Evolutionary conservation across 1,140 invertebrate species (phyloP).

Genomic region (Araneus ventricosus): DNA sequence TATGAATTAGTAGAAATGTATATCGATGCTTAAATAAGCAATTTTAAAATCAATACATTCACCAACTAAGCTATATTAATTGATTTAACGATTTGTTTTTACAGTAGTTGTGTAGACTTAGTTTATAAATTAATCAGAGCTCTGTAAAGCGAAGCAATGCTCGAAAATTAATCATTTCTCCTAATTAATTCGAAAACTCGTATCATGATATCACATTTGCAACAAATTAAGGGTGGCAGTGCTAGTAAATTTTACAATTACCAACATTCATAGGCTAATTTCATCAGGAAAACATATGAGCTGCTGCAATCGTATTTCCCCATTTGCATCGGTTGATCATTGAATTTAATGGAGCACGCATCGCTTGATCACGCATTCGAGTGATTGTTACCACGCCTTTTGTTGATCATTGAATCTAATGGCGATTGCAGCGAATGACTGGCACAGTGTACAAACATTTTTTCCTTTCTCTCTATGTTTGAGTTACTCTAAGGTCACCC

Average conservation of each 20-base stretch:
- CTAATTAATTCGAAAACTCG: neutral
- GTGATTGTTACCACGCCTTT: neutral
- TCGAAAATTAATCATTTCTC: neutral
- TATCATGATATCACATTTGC: neutral
- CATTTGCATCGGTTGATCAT: slow-evolving; percentile 25
- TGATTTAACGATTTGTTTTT: too few relatives aligned
- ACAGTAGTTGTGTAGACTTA: too few relatives aligned
- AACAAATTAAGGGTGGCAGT: neutral
- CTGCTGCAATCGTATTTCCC: neutral
- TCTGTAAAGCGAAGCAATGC: neutral
- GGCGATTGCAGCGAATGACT: neutral
- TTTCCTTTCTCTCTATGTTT: neutral
- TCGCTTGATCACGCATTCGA: neutral
- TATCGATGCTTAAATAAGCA: too few relatives aligned
- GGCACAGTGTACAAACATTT: neutral
- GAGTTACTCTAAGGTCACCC: too few relatives aligned
- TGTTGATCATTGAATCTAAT: slow-evolving; percentile 26
- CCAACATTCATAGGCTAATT: neutral
- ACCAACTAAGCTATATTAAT: too few relatives aligned
- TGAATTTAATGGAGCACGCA: slow-evolving; percentile 34
- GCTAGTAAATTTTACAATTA: neutral
- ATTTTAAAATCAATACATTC: too few relatives aligned
- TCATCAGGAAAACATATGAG: neutral
- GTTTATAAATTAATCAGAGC: neutral
- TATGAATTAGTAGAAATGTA: too few relatives aligned